phyloP scores from a whole-genome alignment of 2,888 invertebrate species.

The Drosophila macrospina region DNA sequence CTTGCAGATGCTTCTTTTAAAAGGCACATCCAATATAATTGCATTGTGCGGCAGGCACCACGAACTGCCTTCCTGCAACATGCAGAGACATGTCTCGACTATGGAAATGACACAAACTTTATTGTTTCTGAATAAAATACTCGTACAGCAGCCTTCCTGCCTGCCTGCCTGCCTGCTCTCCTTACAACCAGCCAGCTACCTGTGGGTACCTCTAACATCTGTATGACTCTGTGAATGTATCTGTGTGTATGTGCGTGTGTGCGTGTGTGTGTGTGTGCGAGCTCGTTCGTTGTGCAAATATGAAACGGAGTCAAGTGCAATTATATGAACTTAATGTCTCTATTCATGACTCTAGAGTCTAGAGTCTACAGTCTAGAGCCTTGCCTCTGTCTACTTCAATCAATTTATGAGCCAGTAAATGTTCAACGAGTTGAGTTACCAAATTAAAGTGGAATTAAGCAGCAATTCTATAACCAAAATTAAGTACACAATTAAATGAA shows the following conservation, averaged over 20 bases:
- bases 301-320: conserved; percentile 61
- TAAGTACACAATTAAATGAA: neutral
- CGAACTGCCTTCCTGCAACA: conserved; percentile 9
- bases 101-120: conserved; percentile 57
- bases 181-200: neutral
- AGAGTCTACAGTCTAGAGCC: conserved; percentile 3
- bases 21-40: conserved; percentile 58
- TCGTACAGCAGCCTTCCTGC: conserved; percentile 15
- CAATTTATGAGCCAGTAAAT: conserved; percentile 14
- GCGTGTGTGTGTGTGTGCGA: neutral
- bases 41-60: conserved; percentile 37
- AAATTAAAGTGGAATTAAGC: neutral
- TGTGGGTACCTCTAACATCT: conserved; percentile 5
- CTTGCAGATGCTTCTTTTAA: conserved; percentile 32
- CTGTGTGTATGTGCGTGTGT: neutral
- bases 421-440: neutral
- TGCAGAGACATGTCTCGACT: conserved; percentile 23
- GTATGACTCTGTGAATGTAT: neutral
- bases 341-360: conserved; percentile 23
- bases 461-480: neutral
- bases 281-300: conserved; percentile 31
- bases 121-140: conserved; percentile 61
- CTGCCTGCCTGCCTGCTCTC: no score
- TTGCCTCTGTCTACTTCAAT: conserved; percentile 6
- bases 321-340: conserved; percentile 44